These are phyloP conservation scores for Agapetus fuscipes DNA, from an alignment of 2,888 invertebrate genomes.

Conservation along the genomic window DNA sequence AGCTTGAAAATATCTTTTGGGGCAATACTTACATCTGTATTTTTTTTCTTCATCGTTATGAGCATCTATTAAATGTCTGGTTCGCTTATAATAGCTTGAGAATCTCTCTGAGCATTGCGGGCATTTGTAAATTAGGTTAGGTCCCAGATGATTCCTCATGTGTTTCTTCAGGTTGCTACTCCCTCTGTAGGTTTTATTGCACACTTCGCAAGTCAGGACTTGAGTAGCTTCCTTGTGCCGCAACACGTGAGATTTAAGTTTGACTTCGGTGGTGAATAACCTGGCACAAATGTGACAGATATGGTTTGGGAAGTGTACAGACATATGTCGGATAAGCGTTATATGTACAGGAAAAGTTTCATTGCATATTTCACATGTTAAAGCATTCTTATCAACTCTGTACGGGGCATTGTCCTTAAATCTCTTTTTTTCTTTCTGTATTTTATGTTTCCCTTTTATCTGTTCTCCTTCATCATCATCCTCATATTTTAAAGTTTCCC, in stretches of 20 bases:
- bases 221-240: conserved; percentile 6
- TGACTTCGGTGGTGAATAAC: conserved; percentile 6
- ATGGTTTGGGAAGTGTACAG: conserved; percentile 17
- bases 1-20: conserved; percentile 12
- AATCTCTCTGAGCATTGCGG: conserved; percentile 33
- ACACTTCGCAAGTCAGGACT: conserved; percentile 14
- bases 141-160: conserved; percentile 23
- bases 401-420: conserved; percentile 7
- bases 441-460: neutral
- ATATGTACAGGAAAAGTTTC: conserved; percentile 15
- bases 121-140: conserved; percentile 30
- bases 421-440: conserved; percentile 7
- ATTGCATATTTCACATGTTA: conserved; percentile 18
- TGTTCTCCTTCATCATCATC: neutral
- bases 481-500: neutral
- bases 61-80: conserved; percentile 31
- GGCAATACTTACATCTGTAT: conserved; percentile 18
- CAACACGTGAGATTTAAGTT: conserved; percentile 10
- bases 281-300: conserved; percentile 17
- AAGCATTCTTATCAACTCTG: conserved; percentile 11
- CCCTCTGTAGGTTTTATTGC: conserved; percentile 15
- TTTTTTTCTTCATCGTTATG: conserved; percentile 24
- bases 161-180: conserved; percentile 12
- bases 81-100: conserved; percentile 34
- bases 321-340: conserved; percentile 12